Evolutionary conservation across 2,113 vertebrate genomes (phyloP).

Genomic region (Prunella himalayana): DNA sequence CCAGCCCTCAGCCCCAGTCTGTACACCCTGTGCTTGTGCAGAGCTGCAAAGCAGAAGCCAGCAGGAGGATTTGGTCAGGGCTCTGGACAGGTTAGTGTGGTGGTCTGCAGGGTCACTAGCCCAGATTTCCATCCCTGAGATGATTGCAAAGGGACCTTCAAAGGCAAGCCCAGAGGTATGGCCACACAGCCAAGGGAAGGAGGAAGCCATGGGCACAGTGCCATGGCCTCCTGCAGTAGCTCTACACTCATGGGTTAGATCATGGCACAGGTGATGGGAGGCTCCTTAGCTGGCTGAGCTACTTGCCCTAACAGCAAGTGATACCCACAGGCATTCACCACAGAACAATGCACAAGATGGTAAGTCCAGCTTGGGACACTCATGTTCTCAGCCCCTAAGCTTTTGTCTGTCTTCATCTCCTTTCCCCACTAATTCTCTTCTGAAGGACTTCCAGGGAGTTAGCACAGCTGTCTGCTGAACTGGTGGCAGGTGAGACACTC

Average conservation of each 20-base stretch:
- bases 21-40: fast-evolving
- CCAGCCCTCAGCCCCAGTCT: not conserved
- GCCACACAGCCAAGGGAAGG: not conserved
- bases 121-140: not conserved
- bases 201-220: not conserved
- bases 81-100: not conserved
- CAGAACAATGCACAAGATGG: not conserved
- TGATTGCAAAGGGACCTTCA: not conserved
- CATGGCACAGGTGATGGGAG: not conserved
- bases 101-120: not conserved
- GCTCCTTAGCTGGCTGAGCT: not conserved
- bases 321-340: not conserved
- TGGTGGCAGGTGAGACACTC: not conserved
- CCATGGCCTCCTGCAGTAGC: not conserved
- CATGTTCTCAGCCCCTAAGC: not conserved
- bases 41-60: fast-evolving
- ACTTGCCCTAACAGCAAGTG: not conserved
- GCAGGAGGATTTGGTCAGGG: not conserved
- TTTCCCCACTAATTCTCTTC: not conserved
- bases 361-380: not conserved
- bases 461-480: not conserved
- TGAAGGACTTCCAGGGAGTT: not conserved
- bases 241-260: fast-evolving
- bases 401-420: not conserved
- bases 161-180: not conserved